phyloP scores from a whole-genome alignment of 2,888 invertebrate genomes.

The Rhodophaea formosa region DNA sequence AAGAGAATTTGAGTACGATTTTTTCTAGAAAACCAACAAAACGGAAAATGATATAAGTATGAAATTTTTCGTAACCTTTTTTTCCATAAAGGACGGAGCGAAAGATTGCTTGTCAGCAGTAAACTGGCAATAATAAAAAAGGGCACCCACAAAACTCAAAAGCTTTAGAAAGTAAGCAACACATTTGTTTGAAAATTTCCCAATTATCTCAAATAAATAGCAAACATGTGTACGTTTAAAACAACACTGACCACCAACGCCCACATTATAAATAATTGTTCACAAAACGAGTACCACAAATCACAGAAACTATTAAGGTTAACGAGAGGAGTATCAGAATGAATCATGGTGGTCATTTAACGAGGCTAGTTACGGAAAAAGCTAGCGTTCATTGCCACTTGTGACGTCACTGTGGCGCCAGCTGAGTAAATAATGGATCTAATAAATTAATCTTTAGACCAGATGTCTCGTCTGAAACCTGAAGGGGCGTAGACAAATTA shows the following conservation, averaged over 20 bases:
- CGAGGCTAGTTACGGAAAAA: constrained; percentile 33
- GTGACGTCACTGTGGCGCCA: constrained; percentile 42
- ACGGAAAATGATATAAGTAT: too few species aligned
- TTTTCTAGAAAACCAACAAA: too few species aligned
- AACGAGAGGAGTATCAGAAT: constrained; percentile 44
- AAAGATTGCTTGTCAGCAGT: too few species aligned
- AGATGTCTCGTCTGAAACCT: constrained; percentile 46
- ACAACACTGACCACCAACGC: constrained; percentile 10
- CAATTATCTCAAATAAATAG: not conserved
- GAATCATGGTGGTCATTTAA: constrained; percentile 42
- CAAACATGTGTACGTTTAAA: not conserved
- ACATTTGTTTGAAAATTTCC: too few species aligned
- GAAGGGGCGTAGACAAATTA: constrained; percentile 44
- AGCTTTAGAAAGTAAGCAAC: too few species aligned
- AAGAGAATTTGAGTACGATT: too few species aligned
- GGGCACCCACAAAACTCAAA: too few species aligned
- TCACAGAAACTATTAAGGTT: constrained; percentile 48
- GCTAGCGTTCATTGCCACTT: constrained; percentile 38
- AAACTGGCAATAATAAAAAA: too few species aligned
- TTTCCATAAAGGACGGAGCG: too few species aligned
- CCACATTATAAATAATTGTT: constrained; percentile 27
- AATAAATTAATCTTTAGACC: constrained; percentile 56
- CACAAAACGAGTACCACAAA: constrained; percentile 37
- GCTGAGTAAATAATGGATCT: constrained; percentile 45
- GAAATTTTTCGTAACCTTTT: too few species aligned